Evolutionary conservation across 2,113 vertebrate species (phyloP), one percentile per base, ranked within the genome.

Genomic region (Thinocorus orbignyianus): DNA sequence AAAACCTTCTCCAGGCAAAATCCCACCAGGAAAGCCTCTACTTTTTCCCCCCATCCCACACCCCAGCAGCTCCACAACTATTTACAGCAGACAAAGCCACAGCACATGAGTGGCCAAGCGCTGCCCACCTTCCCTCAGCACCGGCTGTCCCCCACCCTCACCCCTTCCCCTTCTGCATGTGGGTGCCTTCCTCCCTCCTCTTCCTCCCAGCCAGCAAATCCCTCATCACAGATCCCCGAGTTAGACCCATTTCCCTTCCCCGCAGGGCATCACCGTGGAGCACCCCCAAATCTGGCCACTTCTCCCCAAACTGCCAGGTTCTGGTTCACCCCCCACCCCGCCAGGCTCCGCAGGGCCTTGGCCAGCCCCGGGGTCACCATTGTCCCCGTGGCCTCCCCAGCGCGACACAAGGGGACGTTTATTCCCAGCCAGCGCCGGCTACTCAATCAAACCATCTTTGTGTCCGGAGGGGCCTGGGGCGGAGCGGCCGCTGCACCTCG

Each of bases 401-500:
- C 11, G 14, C 3, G 9, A 83, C 95, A 97, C 96, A 97, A 97
- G 96, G 95, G 72, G 90, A 97, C 92, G 10, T 96, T 97, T 97
- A 96, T 97, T 96, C 92, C 83, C 82, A 46, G 69, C 33, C 93
- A 48, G 91, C 78, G 15, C 73, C 0, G 41, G 93, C 83, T 93
- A 92, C 90, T 96, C 93, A 92, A 95, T 96, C 94, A 93, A 96
- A 94, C 90, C 92, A 94, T 69, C 96, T 96, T 96, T 95, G 95
- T 95, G 93, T 91, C 73, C 87, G 30, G 81, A 69, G 73, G 93
- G 95, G 94, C 93, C 96, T 33, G 89, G 78, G 89, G 95, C 81
- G 74, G 93, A 93, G 93, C 66, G 2, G 95, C 80, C 52, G 37
- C 94, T 20, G 91, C 93, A 61, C 81, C 86, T 84, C 91, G 12